These are phyloP conservation scores for Jaculus jaculus DNA, from an alignment of 2,113 vertebrate species.

Conservation along the genomic window DNA sequence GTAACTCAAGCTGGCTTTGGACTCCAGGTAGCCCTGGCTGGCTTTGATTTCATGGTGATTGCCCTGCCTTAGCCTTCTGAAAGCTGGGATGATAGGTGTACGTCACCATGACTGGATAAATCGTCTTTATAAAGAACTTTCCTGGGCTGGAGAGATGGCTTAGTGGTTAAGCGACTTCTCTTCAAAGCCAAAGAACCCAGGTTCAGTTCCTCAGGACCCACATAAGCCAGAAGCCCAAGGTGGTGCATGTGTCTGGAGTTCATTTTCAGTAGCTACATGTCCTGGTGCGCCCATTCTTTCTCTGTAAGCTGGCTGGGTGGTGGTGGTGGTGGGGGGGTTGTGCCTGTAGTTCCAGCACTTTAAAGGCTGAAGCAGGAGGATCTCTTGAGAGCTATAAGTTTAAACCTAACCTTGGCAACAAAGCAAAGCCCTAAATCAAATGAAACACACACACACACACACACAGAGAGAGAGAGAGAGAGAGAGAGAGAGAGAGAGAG, in stretches of 20 bases:
- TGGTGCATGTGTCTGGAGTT: no score
- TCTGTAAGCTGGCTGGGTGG: no score
- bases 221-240: no score
- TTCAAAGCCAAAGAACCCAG: no score
- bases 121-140: conserved; percentile 1
- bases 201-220: no score
- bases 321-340: background rate
- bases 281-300: no score
- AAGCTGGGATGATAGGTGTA: background rate
- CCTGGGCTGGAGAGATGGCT: background rate
- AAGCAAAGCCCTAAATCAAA: background rate
- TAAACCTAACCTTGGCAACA: background rate
- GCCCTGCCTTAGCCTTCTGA: background rate
- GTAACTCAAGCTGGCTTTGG: background rate
- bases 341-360: background rate
- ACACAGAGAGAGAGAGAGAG: background rate
- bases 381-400: background rate
- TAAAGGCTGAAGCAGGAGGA: background rate
- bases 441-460: no score
- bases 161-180: no score
- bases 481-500: background rate
- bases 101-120: background rate
- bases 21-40: no score
- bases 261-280: no score
- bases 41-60: background rate